Evolutionary conservation across 2,888 invertebrate genomes (phyloP).

Genomic region (Oxyscelio sp.): DNA sequence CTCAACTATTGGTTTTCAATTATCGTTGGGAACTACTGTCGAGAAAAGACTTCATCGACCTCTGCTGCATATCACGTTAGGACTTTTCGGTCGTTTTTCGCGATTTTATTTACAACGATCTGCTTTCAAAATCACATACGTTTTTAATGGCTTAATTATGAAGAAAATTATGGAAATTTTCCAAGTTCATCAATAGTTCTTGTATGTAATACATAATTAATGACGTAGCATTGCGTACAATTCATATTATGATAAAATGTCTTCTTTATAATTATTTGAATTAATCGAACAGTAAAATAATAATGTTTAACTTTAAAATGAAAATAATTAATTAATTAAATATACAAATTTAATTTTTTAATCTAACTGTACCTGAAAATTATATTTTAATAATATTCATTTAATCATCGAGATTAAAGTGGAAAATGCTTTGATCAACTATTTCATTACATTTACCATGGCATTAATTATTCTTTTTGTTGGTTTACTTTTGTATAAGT

Average conservation of each 20-base stretch:
- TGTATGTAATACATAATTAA: not conserved
- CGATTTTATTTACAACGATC: conserved; percentile 53
- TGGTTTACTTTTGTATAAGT: too few relatives aligned
- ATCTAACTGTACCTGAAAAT: not conserved
- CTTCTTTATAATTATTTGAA: too few relatives aligned
- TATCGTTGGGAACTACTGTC: conserved; percentile 50
- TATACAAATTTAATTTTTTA: not conserved
- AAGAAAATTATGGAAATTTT: not conserved
- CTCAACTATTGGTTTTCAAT: conserved; percentile 65
- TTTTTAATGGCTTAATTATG: conserved; percentile 29
- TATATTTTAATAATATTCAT: not conserved
- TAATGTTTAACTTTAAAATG: too few relatives aligned
- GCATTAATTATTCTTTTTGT: too few relatives aligned
- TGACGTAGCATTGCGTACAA: not conserved
- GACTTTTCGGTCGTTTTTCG: conserved; percentile 44
- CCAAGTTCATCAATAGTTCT: conserved; percentile 27
- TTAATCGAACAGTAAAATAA: too few relatives aligned
- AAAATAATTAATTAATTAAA: too few relatives aligned
- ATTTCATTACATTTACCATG: too few relatives aligned
- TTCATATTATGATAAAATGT: not conserved
- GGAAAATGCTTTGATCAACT: too few relatives aligned
- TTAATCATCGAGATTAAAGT: not conserved
- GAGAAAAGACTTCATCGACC: conserved; percentile 51
- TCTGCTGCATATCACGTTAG: conserved; percentile 41
- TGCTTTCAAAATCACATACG: conserved; percentile 46